These are phyloP conservation scores for Colletes gigas DNA, from an alignment of 1,140 invertebrate species.

Conservation along the genomic window DNA sequence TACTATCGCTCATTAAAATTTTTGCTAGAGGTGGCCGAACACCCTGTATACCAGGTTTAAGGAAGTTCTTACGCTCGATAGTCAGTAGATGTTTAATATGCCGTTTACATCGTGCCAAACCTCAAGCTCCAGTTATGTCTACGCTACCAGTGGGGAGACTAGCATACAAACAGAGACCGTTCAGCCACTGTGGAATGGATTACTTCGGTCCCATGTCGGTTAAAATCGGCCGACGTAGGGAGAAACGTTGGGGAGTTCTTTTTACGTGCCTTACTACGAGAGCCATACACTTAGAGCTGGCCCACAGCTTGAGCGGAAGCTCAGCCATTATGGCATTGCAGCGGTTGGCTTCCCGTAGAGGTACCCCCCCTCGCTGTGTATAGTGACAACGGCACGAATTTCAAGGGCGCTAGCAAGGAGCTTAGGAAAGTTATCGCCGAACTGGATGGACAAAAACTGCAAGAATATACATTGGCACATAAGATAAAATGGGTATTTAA, in stretches of 20 bases:
- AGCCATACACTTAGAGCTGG: not conserved
- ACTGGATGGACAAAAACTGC: not conserved
- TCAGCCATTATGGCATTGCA: not conserved
- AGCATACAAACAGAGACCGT: not conserved
- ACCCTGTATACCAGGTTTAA: too few species aligned
- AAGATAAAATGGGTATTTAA: not conserved
- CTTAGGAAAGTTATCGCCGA: not conserved
- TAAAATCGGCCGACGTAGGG: not conserved
- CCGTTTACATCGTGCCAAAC: not conserved
- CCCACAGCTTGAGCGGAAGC: not conserved
- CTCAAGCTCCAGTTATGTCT: not conserved
- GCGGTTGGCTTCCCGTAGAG: not conserved
- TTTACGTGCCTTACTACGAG: not conserved
- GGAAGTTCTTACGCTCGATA: not conserved
- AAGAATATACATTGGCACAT: not conserved
- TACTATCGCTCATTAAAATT: too few species aligned
- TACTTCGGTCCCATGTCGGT: not conserved
- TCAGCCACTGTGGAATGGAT: not conserved
- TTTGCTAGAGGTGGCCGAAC: too few species aligned
- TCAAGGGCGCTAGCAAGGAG: not conserved
- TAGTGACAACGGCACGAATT: not conserved
- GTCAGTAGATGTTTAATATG: not conserved
- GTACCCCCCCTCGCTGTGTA: not conserved
- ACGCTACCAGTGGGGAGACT: not conserved
- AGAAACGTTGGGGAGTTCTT: not conserved